Evolutionary conservation across 2,113 vertebrate genomes (phyloP).

Genomic region (Gallinago paraguaiae): DNA sequence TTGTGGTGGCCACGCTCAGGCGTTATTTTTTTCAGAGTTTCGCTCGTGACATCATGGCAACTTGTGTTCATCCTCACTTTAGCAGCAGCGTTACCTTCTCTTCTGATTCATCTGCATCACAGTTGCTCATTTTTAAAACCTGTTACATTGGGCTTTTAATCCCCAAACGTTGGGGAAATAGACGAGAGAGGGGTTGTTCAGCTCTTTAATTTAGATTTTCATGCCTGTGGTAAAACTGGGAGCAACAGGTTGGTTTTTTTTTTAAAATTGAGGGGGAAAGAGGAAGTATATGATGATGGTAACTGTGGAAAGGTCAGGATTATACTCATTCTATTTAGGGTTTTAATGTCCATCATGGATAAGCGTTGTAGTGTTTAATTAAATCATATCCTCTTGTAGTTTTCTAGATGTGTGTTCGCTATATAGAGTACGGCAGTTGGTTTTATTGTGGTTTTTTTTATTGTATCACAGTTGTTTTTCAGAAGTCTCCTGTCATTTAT

Average conservation of each 20-base stretch:
- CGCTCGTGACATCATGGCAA: neutral
- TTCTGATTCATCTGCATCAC: neutral
- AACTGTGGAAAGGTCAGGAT: neutral
- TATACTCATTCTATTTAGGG: fast-evolving
- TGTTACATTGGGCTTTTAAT: neutral
- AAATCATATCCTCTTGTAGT: fast-evolving
- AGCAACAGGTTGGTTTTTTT: neutral
- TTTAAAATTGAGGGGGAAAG: neutral
- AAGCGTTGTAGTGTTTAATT: fast-evolving
- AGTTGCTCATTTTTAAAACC: neutral
- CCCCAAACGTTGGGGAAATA: neutral
- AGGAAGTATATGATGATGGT: neutral
- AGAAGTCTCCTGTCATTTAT: fast-evolving
- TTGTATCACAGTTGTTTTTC: neutral
- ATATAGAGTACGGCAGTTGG: fast-evolving
- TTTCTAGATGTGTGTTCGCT: fast-evolving
- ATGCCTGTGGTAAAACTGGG: fast-evolving
- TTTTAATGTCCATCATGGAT: neutral
- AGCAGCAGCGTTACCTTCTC: neutral
- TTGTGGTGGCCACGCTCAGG: too few species aligned
- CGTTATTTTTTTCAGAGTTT: neutral
- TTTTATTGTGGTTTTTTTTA: neutral
- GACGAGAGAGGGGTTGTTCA: neutral
- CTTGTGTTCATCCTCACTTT: neutral
- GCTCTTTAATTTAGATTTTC: neutral